These are phyloP conservation scores for Tetrao urogallus DNA, from an alignment of 2,113 vertebrate genomes.

Conservation along the genomic window DNA sequence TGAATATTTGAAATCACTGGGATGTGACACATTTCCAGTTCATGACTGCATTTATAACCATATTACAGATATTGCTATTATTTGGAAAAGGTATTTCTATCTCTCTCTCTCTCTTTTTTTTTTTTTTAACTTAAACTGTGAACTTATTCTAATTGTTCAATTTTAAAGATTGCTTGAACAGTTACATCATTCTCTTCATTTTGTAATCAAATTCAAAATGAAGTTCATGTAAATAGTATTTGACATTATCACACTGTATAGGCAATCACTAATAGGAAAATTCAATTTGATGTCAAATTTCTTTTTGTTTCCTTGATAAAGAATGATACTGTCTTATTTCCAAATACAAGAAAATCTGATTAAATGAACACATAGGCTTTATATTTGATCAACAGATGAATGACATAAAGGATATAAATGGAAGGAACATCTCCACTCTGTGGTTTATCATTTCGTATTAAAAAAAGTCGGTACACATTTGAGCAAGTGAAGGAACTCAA, in stretches of 20 bases:
- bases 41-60: background rate
- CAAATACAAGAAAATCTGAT: background rate
- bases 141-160: background rate
- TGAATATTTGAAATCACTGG: background rate
- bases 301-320: conserved; percentile 1
- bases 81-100: background rate
- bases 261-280: background rate
- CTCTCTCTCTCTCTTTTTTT: background rate
- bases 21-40: background rate
- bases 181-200: background rate
- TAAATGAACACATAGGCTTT: conserved; percentile 3
- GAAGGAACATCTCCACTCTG: background rate
- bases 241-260: background rate
- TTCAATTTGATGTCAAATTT: background rate
- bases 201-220: background rate
- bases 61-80: background rate
- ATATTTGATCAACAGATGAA: conserved; percentile 34
- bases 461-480: background rate
- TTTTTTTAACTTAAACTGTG: background rate
- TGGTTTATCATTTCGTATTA: background rate
- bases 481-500: conserved; percentile 3
- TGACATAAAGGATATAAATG: background rate
- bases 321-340: background rate
- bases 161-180: background rate
- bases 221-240: background rate